Conservation (phyloP, 2,113 vertebrate genomes). For the Meleagris gallopavo region DNA sequence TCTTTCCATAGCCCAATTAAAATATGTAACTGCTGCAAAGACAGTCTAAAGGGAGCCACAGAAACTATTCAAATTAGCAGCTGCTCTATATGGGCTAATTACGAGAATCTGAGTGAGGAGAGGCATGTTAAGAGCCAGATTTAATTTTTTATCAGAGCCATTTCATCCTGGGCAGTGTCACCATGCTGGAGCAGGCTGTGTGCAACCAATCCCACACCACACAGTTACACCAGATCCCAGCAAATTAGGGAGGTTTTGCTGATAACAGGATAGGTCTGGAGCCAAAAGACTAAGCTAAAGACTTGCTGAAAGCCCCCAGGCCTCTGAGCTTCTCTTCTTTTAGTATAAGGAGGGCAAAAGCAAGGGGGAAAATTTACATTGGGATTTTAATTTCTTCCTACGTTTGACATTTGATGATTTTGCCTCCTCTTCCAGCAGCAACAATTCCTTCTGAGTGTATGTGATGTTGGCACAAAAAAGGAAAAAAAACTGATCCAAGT, state of each 20-base stretch:
- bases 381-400: neutral
- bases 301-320: neutral
- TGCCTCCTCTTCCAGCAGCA: neutral
- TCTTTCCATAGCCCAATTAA: constrained; percentile 48
- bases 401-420: neutral
- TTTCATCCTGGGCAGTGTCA: neutral
- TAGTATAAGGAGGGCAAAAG: neutral
- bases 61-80: constrained; percentile 37
- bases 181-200: neutral
- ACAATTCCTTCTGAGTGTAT: neutral
- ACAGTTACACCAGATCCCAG: neutral
- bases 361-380: neutral
- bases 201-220: neutral
- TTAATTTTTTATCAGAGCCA: neutral
- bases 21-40: constrained; percentile 49
- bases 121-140: neutral
- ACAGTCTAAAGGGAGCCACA: constrained; percentile 16
- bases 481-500: neutral
- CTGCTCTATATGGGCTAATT: constrained; percentile 22
- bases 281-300: neutral
- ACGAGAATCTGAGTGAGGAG: neutral
- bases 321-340: neutral
- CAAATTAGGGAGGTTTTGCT: neutral
- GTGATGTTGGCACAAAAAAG: neutral
- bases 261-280: neutral